Evolutionary conservation across 2,888 invertebrate genomes (phyloP).

Genomic region (Molanna angustata): DNA sequence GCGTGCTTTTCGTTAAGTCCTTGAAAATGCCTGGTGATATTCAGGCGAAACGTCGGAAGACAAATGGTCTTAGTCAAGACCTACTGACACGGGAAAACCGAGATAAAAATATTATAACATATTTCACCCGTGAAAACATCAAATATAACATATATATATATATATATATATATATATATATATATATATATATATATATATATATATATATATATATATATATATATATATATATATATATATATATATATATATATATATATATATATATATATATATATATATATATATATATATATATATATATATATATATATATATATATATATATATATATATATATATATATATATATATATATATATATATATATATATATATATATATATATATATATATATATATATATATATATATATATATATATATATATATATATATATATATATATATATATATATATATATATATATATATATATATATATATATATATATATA

Average conservation of each 20-base stretch:
- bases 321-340: background rate
- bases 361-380: background rate
- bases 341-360: background rate
- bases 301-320: background rate
- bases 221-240: background rate
- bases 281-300: background rate
- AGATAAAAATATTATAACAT: too few species aligned
- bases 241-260: background rate
- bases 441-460: background rate
- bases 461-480: background rate
- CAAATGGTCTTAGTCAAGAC: too few species aligned
- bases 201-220: background rate
- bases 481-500: background rate
- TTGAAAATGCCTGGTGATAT: too few species aligned
- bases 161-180: background rate
- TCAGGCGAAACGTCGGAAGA: too few species aligned
- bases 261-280: background rate
- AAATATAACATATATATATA: too few species aligned
- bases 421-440: background rate
- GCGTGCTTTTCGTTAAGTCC: too few species aligned
- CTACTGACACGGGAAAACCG: too few species aligned
- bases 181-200: background rate
- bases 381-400: background rate
- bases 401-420: background rate
- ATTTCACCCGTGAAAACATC: too few species aligned